Percentiles rank a stretch among this genome's conserved stretches.
These are phyloP conservation scores for Drosophila pachea DNA, from an alignment of 1,140 invertebrate species.

Conservation along the genomic window DNA sequence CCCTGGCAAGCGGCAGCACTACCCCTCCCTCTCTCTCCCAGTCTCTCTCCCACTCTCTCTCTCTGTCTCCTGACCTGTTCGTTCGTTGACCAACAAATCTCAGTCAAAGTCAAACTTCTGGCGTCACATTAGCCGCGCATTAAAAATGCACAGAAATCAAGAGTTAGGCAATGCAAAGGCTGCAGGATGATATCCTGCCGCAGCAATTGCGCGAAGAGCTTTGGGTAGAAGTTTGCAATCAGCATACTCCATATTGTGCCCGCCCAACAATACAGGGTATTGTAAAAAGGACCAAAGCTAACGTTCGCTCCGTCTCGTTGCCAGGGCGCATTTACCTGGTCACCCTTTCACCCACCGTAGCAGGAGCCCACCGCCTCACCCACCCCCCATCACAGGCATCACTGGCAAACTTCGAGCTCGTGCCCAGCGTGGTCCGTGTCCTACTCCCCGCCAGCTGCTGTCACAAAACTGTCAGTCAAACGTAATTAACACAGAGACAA, in stretches of 20 bases:
- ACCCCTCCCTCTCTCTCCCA: not conserved
- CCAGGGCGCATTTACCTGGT: slow-evolving; percentile 61
- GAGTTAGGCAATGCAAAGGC: not conserved
- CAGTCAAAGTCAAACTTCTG: slow-evolving; percentile 65
- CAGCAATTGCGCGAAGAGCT: too few species aligned
- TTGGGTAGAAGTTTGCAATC: too few species aligned
- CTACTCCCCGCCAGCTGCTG: slow-evolving; percentile 44
- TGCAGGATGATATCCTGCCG: slow-evolving; percentile 8
- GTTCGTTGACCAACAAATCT: slow-evolving; percentile 69
- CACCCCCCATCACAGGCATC: not conserved
- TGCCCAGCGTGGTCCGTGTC: slow-evolving; percentile 12
- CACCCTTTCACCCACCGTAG: slow-evolving; percentile 68
- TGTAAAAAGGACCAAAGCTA: slow-evolving; percentile 26
- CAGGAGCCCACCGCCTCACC: not conserved
- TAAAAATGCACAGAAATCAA: slow-evolving; percentile 63
- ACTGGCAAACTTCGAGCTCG: slow-evolving; percentile 23
- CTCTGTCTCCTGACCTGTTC: not conserved
- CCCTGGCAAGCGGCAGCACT: slow-evolving; percentile 4
- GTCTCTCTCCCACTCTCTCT: not conserved
- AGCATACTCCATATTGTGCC: too few species aligned
- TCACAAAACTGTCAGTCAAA: slow-evolving; percentile 78
- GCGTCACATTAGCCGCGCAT: slow-evolving; percentile 72
- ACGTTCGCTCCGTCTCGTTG: slow-evolving; percentile 1
- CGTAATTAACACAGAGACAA: slow-evolving; percentile 60
- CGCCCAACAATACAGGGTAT: not conserved